Conservation (phyloP, 1,140 invertebrate species). For the Brachionus angularis region DNA sequence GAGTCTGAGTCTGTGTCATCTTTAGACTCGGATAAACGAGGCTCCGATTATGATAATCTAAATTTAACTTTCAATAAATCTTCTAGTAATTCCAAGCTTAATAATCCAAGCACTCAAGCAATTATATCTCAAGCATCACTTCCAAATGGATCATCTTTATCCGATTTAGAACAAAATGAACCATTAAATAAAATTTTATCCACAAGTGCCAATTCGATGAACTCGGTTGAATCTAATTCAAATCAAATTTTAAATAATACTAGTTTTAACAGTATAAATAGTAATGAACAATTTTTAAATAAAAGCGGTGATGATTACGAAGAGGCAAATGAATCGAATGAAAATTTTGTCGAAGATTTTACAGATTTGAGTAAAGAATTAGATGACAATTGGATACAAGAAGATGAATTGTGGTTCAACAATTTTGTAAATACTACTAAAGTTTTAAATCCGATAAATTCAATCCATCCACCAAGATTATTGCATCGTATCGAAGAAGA, state of each 20-base stretch:
- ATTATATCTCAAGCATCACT: too few species aligned
- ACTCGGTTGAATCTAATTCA: too few species aligned
- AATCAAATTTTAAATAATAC: too few species aligned
- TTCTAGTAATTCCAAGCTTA: too few species aligned
- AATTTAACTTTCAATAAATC: background rate
- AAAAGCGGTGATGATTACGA: background rate
- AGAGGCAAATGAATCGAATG: background rate
- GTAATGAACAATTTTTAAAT: too few species aligned
- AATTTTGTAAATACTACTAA: too few species aligned
- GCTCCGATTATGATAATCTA: constrained; percentile 34
- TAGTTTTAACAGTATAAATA: background rate
- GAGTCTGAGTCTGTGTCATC: background rate
- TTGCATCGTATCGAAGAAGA: constrained; percentile 29
- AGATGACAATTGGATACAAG: constrained; percentile 18
- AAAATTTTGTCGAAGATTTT: constrained; percentile 18
- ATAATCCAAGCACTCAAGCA: too few species aligned
- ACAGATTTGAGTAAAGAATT: background rate
- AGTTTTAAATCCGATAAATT: background rate
- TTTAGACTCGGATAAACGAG: background rate
- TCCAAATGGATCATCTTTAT: too few species aligned
- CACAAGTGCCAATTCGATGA: too few species aligned
- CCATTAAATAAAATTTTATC: too few species aligned
- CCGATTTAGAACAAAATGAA: too few species aligned
- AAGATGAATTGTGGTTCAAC: background rate
- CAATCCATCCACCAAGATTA: background rate